These are phyloP conservation scores for Oxystoma pomonae DNA, from an alignment of 2,888 invertebrate species.

Conservation along the genomic window DNA sequence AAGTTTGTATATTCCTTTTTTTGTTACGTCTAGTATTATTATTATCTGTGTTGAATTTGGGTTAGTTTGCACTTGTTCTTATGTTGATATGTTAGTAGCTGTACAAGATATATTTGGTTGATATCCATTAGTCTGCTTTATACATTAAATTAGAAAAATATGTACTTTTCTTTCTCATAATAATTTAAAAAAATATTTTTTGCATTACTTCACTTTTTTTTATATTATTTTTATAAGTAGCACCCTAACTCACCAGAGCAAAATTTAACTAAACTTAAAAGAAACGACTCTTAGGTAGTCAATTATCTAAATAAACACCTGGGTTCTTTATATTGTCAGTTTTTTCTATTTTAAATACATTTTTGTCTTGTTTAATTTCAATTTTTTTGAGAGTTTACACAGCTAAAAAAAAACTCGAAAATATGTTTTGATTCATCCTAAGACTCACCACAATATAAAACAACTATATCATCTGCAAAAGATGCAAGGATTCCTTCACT, in stretches of 20 bases:
- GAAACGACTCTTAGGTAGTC: not conserved
- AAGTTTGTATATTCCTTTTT: no score
- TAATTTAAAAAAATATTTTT: not conserved
- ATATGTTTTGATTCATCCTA: not conserved
- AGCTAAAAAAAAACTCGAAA: not conserved
- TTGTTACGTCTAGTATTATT: no score
- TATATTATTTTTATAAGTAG: not conserved
- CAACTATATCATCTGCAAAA: constrained; percentile 1
- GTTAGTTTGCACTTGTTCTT: not conserved
- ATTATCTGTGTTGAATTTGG: not conserved
- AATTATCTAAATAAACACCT: not conserved
- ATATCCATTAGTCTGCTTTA: not conserved
- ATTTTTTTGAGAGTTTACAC: not conserved
- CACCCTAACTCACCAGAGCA: not conserved
- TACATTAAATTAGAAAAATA: not conserved
- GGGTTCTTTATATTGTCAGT: not conserved
- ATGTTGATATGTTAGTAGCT: not conserved
- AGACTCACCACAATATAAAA: not conserved
- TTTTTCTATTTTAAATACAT: not conserved
- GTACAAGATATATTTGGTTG: not conserved
- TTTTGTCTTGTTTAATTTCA: not conserved
- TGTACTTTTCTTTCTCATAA: not conserved
- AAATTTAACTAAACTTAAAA: not conserved
- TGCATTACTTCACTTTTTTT: not conserved
- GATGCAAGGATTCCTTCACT: not conserved